Evolutionary conservation across 2,113 vertebrate genomes (phyloP).

Genomic region (Calyptomena viridis): DNA sequence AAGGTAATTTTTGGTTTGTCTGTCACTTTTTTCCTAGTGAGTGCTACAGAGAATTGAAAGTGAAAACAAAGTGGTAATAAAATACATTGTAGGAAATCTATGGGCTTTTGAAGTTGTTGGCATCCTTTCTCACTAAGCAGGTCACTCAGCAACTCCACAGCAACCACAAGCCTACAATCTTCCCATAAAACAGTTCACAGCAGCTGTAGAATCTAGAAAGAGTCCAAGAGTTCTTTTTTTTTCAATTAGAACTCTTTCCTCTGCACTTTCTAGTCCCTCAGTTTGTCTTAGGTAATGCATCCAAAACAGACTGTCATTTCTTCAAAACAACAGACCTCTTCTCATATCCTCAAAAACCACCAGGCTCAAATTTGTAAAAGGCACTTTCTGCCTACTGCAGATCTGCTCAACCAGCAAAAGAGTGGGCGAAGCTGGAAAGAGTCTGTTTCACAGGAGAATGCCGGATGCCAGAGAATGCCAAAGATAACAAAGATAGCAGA

Average conservation of each 20-base stretch:
- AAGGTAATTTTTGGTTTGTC: neutral
- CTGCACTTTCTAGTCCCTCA: neutral
- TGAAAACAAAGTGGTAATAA: neutral
- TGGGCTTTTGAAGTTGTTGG: neutral
- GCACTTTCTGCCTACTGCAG: neutral
- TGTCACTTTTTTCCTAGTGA: neutral
- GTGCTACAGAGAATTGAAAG: neutral
- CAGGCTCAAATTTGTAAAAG: neutral
- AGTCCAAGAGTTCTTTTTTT: neutral
- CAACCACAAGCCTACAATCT: rapidly evolving
- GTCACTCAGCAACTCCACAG: neutral
- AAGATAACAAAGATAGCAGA: neutral
- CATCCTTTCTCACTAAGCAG: neutral
- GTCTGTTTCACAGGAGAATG: neutral
- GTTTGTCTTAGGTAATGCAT: neutral
- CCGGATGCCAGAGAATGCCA: neutral
- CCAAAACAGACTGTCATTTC: neutral
- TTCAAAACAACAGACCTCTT: neutral
- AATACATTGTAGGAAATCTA: neutral
- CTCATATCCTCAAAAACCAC: neutral
- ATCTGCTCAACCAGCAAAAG: neutral
- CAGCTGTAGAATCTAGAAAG: neutral
- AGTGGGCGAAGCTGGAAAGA: neutral
- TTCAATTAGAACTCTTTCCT: neutral
- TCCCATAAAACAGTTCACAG: neutral